Base-by-base conservation (phyloP, 2,797 vertebrate genomes). In the Sebastes matsubarae region DNA sequence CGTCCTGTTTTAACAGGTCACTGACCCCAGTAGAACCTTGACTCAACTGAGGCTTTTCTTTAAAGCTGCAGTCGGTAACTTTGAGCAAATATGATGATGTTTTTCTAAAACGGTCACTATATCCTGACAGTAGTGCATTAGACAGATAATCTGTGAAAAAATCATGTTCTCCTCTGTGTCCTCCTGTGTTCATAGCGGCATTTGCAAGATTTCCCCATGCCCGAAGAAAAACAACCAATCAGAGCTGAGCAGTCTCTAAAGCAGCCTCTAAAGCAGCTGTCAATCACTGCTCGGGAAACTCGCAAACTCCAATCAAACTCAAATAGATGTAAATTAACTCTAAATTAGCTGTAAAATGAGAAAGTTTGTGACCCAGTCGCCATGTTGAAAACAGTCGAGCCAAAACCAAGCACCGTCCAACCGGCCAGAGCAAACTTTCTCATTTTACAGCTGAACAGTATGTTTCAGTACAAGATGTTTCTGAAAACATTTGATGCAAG, bases 301-400 rank as follows among this genome's bases (percentile, higher is more conserved):
- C 14, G 0, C 38, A 42, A 42, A 50, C 42, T 50, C 18, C 42
- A 20, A 50, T 50, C 18, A 50, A 46, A 46, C 42, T 18, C 6
- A 46, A 46, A 46, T 8, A 46, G 42, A 3, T 46, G 42, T 46
- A 46, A 46, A 46, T 46, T 46, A 46, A 16, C 1, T 46, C 42
- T 46, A 46, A 46, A 46, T 18, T 46, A 10, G 50, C 50, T 52
- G 50, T 52, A 52, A 52, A 52, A 52, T 52, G 50, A 52, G 0
- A 8, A n/a, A 52, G 18, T 52, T 20, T 50, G 46, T 18, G 16
- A 50, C 8, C 0, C 0, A 0, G 46, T 20, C 18, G 6, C 18
- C 46, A 50, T 50, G 46, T 20, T 50, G 0, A 50, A 20, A 50
- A 50, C 16, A 50, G 46, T 50, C 8, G 8, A 1, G 46, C 46